Conservation (phyloP, 2,113 vertebrate species). For the Campylorhamphus procurvoides region DNA sequence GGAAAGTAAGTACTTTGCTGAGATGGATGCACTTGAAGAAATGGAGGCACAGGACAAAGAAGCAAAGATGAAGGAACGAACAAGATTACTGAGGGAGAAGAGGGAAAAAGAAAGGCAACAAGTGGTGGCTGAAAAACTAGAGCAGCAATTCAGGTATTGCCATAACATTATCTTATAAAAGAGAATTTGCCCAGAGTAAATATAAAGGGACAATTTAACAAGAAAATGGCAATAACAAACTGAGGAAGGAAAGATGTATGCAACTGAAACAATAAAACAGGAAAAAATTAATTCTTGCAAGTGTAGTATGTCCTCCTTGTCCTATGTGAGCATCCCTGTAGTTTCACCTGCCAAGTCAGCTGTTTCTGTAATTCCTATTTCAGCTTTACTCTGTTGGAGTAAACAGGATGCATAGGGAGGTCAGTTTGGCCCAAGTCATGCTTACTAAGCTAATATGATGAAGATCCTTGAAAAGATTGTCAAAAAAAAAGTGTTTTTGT, state of each 20-base stretch:
- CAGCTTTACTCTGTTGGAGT: not conserved
- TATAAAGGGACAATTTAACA: not conserved
- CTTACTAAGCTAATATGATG: fast-evolving
- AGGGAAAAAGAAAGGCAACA: constrained; percentile 82
- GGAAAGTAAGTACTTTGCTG: constrained; percentile 76
- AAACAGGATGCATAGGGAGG: not conserved
- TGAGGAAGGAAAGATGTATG: not conserved
- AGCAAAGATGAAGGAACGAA: constrained; percentile 78
- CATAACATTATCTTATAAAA: not conserved
- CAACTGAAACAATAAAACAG: not conserved
- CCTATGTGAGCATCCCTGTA: fast-evolving
- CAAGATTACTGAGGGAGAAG: constrained; percentile 73
- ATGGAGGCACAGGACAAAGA: constrained; percentile 69
- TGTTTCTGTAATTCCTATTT: not conserved
- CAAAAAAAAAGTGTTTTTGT: not conserved
- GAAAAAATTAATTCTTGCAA: not conserved
- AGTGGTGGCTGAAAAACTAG: constrained; percentile 82
- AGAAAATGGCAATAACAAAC: not conserved
- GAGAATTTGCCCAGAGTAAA: not conserved
- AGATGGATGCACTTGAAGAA: constrained; percentile 78
- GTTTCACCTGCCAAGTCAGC: not conserved
- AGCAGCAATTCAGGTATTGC: constrained; percentile 88
- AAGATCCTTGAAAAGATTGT: not conserved
- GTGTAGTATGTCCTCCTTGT: not conserved
- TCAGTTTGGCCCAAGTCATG: not conserved